phyloP scores from a whole-genome alignment of 2,113 vertebrate species.

The Melanerpes aurifrons region DNA sequence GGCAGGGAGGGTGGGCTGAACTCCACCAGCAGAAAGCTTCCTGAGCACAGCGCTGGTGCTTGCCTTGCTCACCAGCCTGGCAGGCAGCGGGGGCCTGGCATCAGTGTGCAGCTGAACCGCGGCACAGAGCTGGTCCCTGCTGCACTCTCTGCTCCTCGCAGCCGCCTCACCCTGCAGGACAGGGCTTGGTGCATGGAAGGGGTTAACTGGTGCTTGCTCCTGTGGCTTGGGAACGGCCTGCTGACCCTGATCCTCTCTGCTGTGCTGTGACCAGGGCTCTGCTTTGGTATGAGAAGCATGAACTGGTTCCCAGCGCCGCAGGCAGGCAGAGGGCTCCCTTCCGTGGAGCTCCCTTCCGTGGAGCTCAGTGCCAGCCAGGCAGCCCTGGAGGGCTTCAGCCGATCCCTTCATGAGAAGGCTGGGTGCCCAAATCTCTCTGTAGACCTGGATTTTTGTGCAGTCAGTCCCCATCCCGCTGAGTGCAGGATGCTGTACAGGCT shows the following conservation, averaged over 20 bases:
- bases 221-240: slow-evolving; percentile 37
- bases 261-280: background rate
- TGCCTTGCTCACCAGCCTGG: background rate
- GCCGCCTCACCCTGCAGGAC: background rate
- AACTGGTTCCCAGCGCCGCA: slow-evolving; percentile 6
- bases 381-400: background rate
- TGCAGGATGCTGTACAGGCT: background rate
- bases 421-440: background rate
- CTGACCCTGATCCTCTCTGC: slow-evolving; percentile 38
- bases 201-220: slow-evolving; percentile 33
- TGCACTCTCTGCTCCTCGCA: background rate
- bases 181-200: background rate
- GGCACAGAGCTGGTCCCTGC: background rate
- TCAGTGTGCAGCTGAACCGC: background rate
- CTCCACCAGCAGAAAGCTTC: slow-evolving; percentile 6
- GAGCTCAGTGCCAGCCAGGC: background rate
- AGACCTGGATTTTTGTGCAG: background rate
- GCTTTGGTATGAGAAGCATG: slow-evolving; percentile 21
- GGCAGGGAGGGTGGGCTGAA: background rate
- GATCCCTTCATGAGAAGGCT: background rate
- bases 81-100: background rate
- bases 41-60: slow-evolving; percentile 23
- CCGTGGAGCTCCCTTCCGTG: background rate
- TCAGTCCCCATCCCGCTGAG: background rate
- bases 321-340: background rate